Conservation (phyloP, 2,888 invertebrate species). For the Eupithecia insigniata region DNA sequence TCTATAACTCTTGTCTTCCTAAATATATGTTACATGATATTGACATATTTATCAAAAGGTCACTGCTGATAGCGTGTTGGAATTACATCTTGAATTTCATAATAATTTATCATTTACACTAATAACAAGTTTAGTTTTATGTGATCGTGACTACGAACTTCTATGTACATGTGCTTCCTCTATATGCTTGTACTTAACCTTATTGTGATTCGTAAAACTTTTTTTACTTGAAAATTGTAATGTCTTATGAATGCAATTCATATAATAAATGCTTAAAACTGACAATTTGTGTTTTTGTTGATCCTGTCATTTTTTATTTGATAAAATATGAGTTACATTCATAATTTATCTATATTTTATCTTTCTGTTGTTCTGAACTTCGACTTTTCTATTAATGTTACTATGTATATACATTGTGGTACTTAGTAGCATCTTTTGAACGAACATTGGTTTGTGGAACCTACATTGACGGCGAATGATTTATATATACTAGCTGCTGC, state of each 20-base stretch:
- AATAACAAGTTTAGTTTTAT: no score
- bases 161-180: neutral
- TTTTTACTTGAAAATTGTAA: constrained; percentile 24
- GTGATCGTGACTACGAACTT: neutral
- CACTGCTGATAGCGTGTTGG: neutral
- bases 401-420: neutral
- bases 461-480: neutral
- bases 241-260: constrained; percentile 79
- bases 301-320: constrained; percentile 50
- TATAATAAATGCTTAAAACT: constrained; percentile 79
- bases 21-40: neutral
- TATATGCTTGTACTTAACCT: constrained; percentile 15
- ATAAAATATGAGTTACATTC: constrained; percentile 81
- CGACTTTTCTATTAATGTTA: neutral
- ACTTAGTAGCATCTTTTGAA: neutral
- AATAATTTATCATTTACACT: constrained; percentile 3
- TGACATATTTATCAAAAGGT: constrained; percentile 11
- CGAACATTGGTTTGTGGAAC: neutral
- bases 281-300: constrained; percentile 63
- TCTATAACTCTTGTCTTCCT: neutral
- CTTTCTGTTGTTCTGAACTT: constrained; percentile 8
- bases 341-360: constrained; percentile 55
- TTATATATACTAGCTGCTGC: neutral
- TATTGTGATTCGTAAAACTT: constrained; percentile 32
- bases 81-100: constrained; percentile 11